phyloP scores from a whole-genome alignment of 2,888 invertebrate species.

The Amblyjoppa fuscipennis region DNA sequence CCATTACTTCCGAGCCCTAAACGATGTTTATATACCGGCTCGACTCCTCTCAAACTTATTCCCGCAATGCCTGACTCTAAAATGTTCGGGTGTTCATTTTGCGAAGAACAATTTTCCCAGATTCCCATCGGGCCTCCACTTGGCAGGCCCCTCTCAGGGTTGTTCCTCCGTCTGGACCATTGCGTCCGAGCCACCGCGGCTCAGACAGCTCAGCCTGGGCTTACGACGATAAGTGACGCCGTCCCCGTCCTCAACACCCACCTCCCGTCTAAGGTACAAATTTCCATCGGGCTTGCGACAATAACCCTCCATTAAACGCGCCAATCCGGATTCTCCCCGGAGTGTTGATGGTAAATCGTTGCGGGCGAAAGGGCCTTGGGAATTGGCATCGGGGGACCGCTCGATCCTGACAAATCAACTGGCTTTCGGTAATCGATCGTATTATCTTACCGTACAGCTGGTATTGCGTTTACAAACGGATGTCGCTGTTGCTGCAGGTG shows the following conservation, averaged over 20 bases:
- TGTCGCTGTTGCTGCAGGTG: constrained; percentile 4
- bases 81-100: not conserved
- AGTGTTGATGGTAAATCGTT: constrained; percentile 44
- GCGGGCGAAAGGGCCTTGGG: not conserved
- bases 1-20: not conserved
- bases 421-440: constrained; percentile 46
- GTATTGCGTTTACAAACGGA: constrained; percentile 15
- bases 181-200: not conserved
- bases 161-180: not conserved
- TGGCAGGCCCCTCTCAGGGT: too few relatives aligned
- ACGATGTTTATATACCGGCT: not conserved
- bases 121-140: not conserved
- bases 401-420: constrained; percentile 41
- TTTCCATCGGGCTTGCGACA: constrained; percentile 40
- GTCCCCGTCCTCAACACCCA: not conserved
- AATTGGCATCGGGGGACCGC: constrained; percentile 1
- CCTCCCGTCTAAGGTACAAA: not conserved
- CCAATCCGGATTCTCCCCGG: constrained; percentile 40
- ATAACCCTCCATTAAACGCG: constrained; percentile 45
- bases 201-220: constrained; percentile 28
- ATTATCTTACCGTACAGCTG: constrained; percentile 38
- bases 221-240: constrained; percentile 33
- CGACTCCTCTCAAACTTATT: not conserved
- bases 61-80: not conserved
- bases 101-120: not conserved